Base-by-base conservation (phyloP, 2,797 vertebrate species). In the Sylvia borin region DNA sequence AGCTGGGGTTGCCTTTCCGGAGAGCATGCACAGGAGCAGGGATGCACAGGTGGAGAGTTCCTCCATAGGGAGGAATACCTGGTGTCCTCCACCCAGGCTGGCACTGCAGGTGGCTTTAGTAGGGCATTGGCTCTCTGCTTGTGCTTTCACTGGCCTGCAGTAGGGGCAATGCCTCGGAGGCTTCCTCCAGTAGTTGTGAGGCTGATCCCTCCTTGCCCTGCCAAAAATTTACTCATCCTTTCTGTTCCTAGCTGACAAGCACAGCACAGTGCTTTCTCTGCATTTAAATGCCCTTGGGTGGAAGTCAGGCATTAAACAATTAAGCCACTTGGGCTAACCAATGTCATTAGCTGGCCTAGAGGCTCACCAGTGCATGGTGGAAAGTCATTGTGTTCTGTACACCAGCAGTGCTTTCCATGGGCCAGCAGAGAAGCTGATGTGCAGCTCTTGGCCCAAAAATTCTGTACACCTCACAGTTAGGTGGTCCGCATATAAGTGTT, bases 331-430 rank as follows among this genome's bases (percentile, higher is more conserved):
- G 40, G 31, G 21, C 25, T 62, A 34, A 27, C 19, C 11, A 3
- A 5, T 4, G 0, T 36, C 36, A 36, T 19, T 57, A 51, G 16
- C n/a, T 1, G 4, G 29, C 53, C 24, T 40, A 4, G 36, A 25
- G 31, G 48, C 31, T 86, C 18, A 2, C 6, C 9, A 50, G 19
- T 40, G 2, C 3, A 1, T 16, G 34, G 19, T 65, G 26, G 25
- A 64, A 77, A 34, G 42, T 57, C 73, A 38, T 13, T 72, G 38
- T 7, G 3, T 73, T 84, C 48, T 43, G 12, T 24, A 19, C 22
- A 16, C 32, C 34, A 57, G 45, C 24, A 31, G 36, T 38, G 42
- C 11, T 71, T 71, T 67, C 32, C 1, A 0, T 31, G 43, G 55
- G 29, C 45, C 31, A 45, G 34, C 26, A 40, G 71, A 84, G 40